Base-by-base conservation (phyloP, 2,113 vertebrate species). In the Anhinga rufa region DNA sequence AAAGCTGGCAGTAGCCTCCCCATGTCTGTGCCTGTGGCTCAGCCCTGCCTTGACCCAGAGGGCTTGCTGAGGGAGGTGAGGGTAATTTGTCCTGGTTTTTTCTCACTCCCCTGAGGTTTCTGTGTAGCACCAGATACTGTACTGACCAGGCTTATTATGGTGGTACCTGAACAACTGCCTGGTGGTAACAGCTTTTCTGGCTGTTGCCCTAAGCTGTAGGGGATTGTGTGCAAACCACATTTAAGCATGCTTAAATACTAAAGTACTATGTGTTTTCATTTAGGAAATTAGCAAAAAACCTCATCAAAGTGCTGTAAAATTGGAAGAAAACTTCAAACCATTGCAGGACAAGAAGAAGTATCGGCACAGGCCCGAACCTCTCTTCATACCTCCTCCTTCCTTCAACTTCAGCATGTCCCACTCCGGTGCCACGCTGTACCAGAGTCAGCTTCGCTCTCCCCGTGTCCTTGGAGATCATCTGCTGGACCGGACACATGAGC, bases 371-470 rank as follows among this genome's bases (percentile, higher is more conserved):
- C 98, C 98, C 0, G 98, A 98, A 75, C 98, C 99, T 40, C 98
- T 99, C 82, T 98, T 99, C 97, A 99, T 99, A 93, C 98, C 98
- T 75, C 98, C 98, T 14, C 98, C 98, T 92, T 96, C 97, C 78
- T 98, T 97, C 97, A 97, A 74, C 96, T 90, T 97, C 60, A 96
- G 95, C 64, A 42, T 95, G 40, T 93, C 97, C 24, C 93, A 97
- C 90, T 98, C 98, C 0, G 98, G 98, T 9, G 98, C 98, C 54
- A 98, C 97, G 2, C 97, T 99, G 42, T 99, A 99, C 98, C 98
- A 98, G 97, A 99, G 99, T 70, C 99, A 98, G 96, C 98, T 99
- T 22, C 98, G 98, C 92, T 98, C 98, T 40, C 98, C 98, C 5
- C 97, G 98, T 20, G 77, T 98, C 10, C 96, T 98, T 2, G 98